Base-by-base conservation (phyloP, 30 jellyfish, hydroid and myxozoan species). In the Pelagia noctiluca region DNA sequence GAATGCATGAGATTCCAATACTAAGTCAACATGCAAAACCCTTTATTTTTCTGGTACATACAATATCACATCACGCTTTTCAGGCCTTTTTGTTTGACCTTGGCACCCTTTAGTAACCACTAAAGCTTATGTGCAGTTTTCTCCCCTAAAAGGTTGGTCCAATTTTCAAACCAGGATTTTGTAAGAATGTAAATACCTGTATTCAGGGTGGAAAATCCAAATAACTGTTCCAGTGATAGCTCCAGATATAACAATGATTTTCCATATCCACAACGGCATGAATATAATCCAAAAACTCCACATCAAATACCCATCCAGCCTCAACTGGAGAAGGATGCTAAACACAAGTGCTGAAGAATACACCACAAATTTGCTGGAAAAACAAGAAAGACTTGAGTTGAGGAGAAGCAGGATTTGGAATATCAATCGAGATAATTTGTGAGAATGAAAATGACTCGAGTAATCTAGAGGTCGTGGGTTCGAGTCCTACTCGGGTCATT, bases 141-240 rank as follows among this genome's bases (percentile, higher is more conserved):
- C 24, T 16, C 21, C 10, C 10, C 24, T 10, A 57, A 21, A 24
- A 63, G 12, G 2, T 1, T 63, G n/a, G n/a, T 2, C 13, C 4
- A 11, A n/a, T 1, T 63, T 24, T 13, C 35, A 63, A 24, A n/a
- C 12, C 12, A 11, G 29, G 38, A 4, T 28, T 21, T 3, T 24
- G 13, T 2, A 60, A 3, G 36, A 60, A 1, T 35, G 1, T 3
- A 25, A 18, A 1, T 78, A 84, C 99, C 99, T 94, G 90, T 94
- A 94, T 57, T 94, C 99, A 25, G 99, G 99, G 79, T 94, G 99
- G 12, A 77, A 88, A 13, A 94, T 54, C 97, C 99, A 94, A 21
- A 94, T 37, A 42, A 94, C 36, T 24, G 95, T 65, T 4, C 99
- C 99, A 1, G 88, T 65, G 4, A 74, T 46, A 23, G 91, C 97